Evolutionary conservation across 2,797 vertebrate species (phyloP), one percentile per base, ranked within the genome.

Genomic region (Oryzias sinensis): DNA sequence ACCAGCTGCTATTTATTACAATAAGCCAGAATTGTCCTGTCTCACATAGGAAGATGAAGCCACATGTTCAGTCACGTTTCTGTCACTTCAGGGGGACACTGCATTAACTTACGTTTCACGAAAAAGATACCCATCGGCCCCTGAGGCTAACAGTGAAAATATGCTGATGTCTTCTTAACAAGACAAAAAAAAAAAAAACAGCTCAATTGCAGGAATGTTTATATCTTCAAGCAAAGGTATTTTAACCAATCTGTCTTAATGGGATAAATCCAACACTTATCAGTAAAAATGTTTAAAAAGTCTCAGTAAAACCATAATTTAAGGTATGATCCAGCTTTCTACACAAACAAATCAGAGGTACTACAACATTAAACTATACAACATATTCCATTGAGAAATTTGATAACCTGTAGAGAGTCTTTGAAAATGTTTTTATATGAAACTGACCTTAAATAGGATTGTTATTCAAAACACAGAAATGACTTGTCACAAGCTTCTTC

Each of bases 1-100:
- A 66, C 56, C 87, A 88, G 83, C 73, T 88, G 87, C 70, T 82
- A 61, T 62, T 65, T 82, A 86, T 87, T 85, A 87, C 63, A 69
- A 49, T 56, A 49, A 75, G 59, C 66, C 81, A 65, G 70, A 76
- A 62, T 79, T 59, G 61, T 62, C 76, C 45, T 62, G 37, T 52
- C 18, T 69, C 65, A 62, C 51, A 56, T 18, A 58, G 29, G 40
- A 5, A 56, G 46, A 65, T 43, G 65, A 51, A 71, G 24, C 53
- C 55, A 71, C 16, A 52, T 20, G 33, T 42, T 51, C 37, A 8
- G 51, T 63, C 48, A 48, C 14, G 22, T 59, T 53, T 56, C 42
- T 56, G 59, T 50, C 45, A 43, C 52, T 53, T 49, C 48, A 44
- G 59, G 60, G 20, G 40, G 47, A 46, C 48, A 47, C 48, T 54